A percentile compares a stretch with the other conserved stretches of the same genome.
phyloP scores from a whole-genome alignment of 2,113 vertebrate genomes.

The Erythrocebus patas region DNA sequence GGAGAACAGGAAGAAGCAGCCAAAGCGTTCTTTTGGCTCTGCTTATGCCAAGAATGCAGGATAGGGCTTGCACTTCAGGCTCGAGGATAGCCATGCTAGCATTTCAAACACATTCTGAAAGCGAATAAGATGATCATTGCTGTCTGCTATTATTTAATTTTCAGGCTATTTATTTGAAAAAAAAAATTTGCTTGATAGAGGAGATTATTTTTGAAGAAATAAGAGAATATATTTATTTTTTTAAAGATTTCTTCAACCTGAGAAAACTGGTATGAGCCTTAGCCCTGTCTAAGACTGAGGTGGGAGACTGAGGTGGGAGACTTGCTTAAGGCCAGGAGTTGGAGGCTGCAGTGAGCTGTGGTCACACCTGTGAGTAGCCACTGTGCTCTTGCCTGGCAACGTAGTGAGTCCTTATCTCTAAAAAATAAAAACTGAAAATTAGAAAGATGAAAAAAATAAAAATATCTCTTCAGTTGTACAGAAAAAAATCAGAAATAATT shows the following conservation, averaged over 20 bases:
- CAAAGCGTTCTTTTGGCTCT: not conserved
- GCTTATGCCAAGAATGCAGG: not conserved
- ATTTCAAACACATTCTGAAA: not conserved
- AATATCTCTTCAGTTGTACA: not conserved
- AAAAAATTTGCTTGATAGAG: not conserved
- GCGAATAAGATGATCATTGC: not conserved
- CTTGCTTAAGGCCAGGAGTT: not conserved
- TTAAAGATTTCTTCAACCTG: not conserved
- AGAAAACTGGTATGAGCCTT: not conserved
- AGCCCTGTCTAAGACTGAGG: not conserved
- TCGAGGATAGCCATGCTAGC: not conserved
- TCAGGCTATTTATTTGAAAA: not conserved
- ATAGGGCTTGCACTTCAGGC: not conserved
- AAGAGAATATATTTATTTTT: not conserved
- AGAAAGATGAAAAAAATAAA: not conserved
- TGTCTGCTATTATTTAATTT: not conserved
- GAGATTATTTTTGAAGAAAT: not conserved
- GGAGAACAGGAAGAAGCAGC: slow-evolving; percentile 50
- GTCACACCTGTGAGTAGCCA: not conserved
- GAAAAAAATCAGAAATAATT: not conserved
- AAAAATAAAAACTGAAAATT: too few species aligned
- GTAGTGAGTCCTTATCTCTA: not conserved
- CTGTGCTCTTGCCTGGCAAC: not conserved
- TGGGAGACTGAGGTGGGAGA: not conserved
- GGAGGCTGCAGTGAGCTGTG: not conserved